phyloP scores from a whole-genome alignment of 2,797 vertebrate genomes.

The Darevskia nairensis region DNA sequence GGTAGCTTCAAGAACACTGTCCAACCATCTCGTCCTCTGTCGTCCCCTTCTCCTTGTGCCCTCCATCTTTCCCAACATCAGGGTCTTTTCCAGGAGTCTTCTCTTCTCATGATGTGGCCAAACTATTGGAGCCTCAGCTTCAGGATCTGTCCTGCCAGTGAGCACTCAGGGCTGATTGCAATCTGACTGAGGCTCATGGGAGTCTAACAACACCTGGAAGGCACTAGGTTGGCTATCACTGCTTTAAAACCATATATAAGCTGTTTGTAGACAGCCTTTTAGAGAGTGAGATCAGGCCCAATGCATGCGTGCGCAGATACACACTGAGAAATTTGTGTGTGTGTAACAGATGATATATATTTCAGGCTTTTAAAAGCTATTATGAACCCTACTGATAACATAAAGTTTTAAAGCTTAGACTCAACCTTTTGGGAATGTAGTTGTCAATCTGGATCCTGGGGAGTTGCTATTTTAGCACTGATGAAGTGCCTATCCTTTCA shows the following conservation, averaged over 20 bases:
- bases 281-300: not conserved
- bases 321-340: not conserved
- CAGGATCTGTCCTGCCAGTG: too few species aligned
- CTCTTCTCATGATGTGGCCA: too few species aligned
- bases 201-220: not conserved
- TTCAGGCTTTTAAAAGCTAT: constrained; percentile 5
- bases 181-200: not conserved
- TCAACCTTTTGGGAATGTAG: constrained; percentile 19
- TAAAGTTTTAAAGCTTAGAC: constrained; percentile 12
- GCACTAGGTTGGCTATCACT: not conserved
- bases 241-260: not conserved
- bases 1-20: too few species aligned
- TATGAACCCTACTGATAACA: not conserved
- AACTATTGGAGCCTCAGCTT: too few species aligned
- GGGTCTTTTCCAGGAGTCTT: too few species aligned
- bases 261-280: not conserved
- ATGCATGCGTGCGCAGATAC: not conserved
- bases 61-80: too few species aligned
- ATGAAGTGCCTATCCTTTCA: constrained; percentile 16
- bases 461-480: constrained; percentile 30
- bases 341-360: not conserved
- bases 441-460: constrained; percentile 16
- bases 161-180: not conserved
- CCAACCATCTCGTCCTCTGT: too few species aligned
- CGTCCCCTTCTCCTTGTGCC: too few species aligned